Evolutionary conservation across 2,888 invertebrate species (phyloP), one percentile per base, ranked within the genome.

Genomic region (Agonopterix alstromeriana): DNA sequence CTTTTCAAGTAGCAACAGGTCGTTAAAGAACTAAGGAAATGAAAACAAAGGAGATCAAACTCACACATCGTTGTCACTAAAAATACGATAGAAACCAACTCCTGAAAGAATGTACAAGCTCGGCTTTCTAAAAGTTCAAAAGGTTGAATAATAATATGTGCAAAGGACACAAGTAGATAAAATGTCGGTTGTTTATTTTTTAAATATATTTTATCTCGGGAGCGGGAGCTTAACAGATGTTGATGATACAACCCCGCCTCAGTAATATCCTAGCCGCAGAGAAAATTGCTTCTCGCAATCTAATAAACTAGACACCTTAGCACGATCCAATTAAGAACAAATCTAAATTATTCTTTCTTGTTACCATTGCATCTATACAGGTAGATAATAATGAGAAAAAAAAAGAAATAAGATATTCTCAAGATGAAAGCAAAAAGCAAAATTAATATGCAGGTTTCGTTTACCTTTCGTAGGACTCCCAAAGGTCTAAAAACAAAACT

Each of bases 1-100:
- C 61, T 53, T 72, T 66, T 55, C 50, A 36, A 50, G 47, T 65
- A 74, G 82, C 82, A 82, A 83, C 82, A 83, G 82, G 82, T 82
- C 65, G 70, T 68, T 67, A 70, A 65, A 27, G 7, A 27, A 27
- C 27, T 27, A 27, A 27, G 65, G 61, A 68, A 73, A 76, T 67
- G 72, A 9, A 38, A 5, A 38, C 5, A 27, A 27, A 27, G 5
- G 27, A 7, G 27, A 27, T 27, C 5, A 27, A 27, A 27, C 27
- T 27, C 27, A 5, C 7, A 27, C 27, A 27, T 27, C 7, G 27
- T 27, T 2, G 27, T 27, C 27, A 27, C 27, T 27, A 27, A 27
- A 27, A 27, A 27, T 27, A 27, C 5, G 1, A 27, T 27, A 27
- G 4, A 17, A 5, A 27, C 27, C 2, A 27, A 27, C 27, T 5